Evolutionary conservation across 2,888 invertebrate species (phyloP).

Genomic region (Tricholauxania praeusta): DNA sequence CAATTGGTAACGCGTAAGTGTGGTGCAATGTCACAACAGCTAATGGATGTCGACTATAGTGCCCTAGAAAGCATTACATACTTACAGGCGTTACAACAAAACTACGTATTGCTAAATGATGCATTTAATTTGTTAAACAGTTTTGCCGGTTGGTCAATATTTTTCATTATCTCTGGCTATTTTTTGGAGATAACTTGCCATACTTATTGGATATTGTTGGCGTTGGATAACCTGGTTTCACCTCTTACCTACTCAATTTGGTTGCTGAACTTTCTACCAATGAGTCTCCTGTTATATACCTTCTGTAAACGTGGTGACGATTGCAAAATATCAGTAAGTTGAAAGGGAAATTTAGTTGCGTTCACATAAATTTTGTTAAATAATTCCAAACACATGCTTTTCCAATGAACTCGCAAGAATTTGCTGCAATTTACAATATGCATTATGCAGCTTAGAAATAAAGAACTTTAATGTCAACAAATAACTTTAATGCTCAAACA

Average conservation of each 20-base stretch:
- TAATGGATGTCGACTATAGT: constrained; percentile 43
- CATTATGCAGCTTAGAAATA: too few species aligned
- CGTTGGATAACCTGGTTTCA: constrained; percentile 39
- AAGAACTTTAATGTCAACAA: too few species aligned
- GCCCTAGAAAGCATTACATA: constrained; percentile 37
- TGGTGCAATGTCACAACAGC: constrained; percentile 25
- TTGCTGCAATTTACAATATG: too few species aligned
- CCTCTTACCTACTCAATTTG: constrained; percentile 33
- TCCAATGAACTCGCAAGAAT: too few species aligned
- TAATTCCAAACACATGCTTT: constrained; percentile 17
- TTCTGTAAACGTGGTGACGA: constrained; percentile 43
- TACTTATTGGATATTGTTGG: constrained; percentile 48
- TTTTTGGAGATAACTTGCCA: constrained; percentile 47
- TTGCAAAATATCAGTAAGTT: constrained; percentile 41
- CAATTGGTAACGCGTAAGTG: constrained; percentile 42
- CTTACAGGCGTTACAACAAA: constrained; percentile 41
- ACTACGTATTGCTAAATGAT: constrained; percentile 40
- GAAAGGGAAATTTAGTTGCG: constrained; percentile 9
- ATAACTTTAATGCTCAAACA: too few species aligned
- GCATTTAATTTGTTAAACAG: constrained; percentile 43
- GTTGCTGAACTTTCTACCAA: constrained; percentile 36
- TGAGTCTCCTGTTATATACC: constrained; percentile 28
- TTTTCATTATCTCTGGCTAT: constrained; percentile 43
- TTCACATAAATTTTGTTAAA: too few species aligned
- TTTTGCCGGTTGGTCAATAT: constrained; percentile 47